Evolutionary conservation across 2,797 vertebrate genomes (phyloP).

Genomic region (Enteromius viviparus): DNA sequence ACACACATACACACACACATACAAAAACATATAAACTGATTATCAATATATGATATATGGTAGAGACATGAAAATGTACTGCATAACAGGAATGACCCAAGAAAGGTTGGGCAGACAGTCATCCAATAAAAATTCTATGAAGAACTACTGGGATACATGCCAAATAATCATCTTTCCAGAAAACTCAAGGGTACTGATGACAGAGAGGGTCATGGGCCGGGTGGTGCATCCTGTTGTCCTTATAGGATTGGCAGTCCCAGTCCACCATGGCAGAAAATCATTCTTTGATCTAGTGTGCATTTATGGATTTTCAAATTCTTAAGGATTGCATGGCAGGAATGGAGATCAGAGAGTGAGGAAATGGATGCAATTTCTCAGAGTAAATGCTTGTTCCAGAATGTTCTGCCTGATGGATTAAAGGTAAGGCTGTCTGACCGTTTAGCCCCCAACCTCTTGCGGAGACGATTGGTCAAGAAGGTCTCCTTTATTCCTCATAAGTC

Average conservation of each 20-base stretch:
- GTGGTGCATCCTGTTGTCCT: conserved; percentile 14
- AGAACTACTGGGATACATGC: conserved; percentile 23
- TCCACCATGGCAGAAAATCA: conserved; percentile 49
- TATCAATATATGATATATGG: neutral
- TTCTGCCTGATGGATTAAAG: conserved; percentile 47
- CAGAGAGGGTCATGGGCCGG: conserved; percentile 11
- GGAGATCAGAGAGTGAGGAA: conserved; percentile 26
- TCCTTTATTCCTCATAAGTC: conserved; percentile 48
- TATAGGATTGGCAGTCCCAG: conserved; percentile 10
- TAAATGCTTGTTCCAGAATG: conserved; percentile 49
- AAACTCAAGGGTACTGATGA: conserved; percentile 37
- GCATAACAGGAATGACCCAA: neutral
- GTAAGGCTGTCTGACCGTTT: conserved; percentile 31
- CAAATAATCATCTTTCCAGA: conserved; percentile 24
- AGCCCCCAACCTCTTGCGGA: conserved; percentile 28
- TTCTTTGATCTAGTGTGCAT: conserved; percentile 39
- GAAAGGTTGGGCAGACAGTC: neutral
- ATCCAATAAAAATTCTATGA: conserved; percentile 24
- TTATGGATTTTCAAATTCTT: conserved; percentile 50
- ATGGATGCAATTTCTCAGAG: conserved; percentile 33
- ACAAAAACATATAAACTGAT: neutral
- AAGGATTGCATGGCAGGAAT: conserved; percentile 26
- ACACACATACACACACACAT: neutral
- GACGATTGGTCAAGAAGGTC: conserved; percentile 42
- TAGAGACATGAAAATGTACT: neutral